A percentile compares a stretch with the other conserved stretches of the same genome.
Evolutionary conservation across 2,888 invertebrate genomes (phyloP).

Genomic region (Drosophila leonis): DNA sequence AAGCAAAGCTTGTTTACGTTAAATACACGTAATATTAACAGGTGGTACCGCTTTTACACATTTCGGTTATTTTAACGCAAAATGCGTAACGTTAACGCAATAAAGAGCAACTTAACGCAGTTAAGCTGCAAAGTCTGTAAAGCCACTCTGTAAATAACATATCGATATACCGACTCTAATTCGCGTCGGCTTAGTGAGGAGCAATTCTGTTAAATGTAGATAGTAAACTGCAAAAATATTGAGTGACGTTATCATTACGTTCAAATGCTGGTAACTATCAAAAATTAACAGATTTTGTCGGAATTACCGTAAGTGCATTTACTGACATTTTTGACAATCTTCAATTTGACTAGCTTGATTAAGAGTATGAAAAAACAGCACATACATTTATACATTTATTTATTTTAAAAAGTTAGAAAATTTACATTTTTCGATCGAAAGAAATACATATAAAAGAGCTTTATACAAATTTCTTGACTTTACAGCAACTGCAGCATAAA

Average conservation of each 20-base stretch:
- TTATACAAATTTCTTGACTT: no score
- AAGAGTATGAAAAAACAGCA: no score
- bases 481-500: neutral
- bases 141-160: slow-evolving; percentile 12
- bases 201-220: neutral
- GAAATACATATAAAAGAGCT: no score
- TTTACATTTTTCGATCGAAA: no score
- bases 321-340: no score
- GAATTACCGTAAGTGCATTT: no score
- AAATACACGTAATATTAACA: slow-evolving; percentile 26
- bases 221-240: neutral
- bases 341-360: no score
- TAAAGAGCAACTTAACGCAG: neutral
- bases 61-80: slow-evolving; percentile 3
- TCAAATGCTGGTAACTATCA: neutral
- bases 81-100: slow-evolving; percentile 1
- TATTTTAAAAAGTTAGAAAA: neutral
- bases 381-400: neutral
- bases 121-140: neutral
- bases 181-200: slow-evolving; percentile 4
- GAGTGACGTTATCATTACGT: neutral
- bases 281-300: neutral
- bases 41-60: slow-evolving; percentile 22
- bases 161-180: neutral
- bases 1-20: slow-evolving; percentile 38